Percentiles rank a stretch among this genome's conserved stretches.
phyloP scores from a whole-genome alignment of 2,113 vertebrate species.

The Notiomystis cincta region DNA sequence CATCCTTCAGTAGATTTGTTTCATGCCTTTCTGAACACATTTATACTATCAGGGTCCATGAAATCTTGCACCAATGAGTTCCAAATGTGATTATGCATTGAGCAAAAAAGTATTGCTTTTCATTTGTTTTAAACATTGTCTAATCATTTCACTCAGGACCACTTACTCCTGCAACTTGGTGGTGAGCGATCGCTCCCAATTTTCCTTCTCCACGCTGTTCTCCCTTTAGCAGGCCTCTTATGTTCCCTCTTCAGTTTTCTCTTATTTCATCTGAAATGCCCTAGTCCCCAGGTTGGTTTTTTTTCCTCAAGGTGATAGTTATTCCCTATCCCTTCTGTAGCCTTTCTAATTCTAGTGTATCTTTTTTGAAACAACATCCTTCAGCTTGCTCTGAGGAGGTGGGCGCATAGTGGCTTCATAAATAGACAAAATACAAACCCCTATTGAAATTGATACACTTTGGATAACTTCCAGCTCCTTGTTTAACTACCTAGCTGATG shows the following conservation, averaged over 20 bases:
- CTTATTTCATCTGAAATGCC: not conserved
- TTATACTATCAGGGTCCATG: not conserved
- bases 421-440: not conserved
- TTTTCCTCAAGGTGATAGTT: not conserved
- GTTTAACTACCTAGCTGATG: not conserved
- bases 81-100: not conserved
- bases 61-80: not conserved
- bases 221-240: not conserved
- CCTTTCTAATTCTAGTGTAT: not conserved
- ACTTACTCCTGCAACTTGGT: not conserved
- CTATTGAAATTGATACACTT: not conserved
- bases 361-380: not conserved
- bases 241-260: not conserved
- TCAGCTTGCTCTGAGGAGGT: not conserved
- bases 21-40: not conserved
- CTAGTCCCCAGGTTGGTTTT: not conserved
- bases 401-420: not conserved
- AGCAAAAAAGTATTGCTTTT: not conserved
- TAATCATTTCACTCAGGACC: not conserved
- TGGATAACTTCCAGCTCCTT: not conserved
- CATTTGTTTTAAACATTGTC: not conserved
- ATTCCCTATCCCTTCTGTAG: not conserved
- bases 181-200: accelerated
- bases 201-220: not conserved
- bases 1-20: not conserved